phyloP scores from a whole-genome alignment of 2,797 vertebrate genomes.

The Tachyglossus aculeatus region DNA sequence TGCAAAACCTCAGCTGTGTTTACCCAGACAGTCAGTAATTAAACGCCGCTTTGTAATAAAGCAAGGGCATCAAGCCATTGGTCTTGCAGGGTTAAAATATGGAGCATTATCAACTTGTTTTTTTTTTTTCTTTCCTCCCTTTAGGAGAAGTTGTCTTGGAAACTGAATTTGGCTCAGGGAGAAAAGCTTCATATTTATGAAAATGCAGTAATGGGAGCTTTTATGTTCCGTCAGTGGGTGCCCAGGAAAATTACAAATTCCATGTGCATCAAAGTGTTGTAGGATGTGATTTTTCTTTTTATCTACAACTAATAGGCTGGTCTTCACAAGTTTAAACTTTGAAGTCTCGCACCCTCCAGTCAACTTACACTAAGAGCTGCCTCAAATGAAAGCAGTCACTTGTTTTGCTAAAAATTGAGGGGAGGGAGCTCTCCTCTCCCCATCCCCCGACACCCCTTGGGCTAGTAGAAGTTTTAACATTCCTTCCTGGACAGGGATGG shows the following conservation, averaged over 20 bases:
- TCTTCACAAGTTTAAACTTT: too few species aligned
- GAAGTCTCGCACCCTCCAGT: neutral
- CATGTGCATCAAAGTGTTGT: neutral
- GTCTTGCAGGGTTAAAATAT: conserved; percentile 5
- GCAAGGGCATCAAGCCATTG: neutral
- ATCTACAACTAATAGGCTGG: neutral
- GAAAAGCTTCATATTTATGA: conserved; percentile 6
- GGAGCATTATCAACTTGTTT: neutral
- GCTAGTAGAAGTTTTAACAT: too few species aligned
- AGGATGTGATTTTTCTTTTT: neutral
- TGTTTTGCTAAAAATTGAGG: too few species aligned
- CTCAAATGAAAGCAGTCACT: too few species aligned
- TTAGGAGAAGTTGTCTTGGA: neutral
- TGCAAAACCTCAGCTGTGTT: accelerated
- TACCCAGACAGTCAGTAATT: neutral
- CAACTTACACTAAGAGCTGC: too few species aligned
- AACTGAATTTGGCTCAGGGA: neutral
- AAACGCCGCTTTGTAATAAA: neutral
- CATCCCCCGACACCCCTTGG: neutral
- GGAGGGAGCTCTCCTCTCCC: too few species aligned
- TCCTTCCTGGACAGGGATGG: too few species aligned
- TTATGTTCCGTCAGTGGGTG: conserved; percentile 8
- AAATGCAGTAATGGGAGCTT: conserved; percentile 34
- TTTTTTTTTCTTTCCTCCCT: neutral
- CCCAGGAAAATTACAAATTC: conserved; percentile 29